These are phyloP conservation scores for Pituophis catenifer DNA, from an alignment of 2,113 vertebrate genomes.

Conservation along the genomic window DNA sequence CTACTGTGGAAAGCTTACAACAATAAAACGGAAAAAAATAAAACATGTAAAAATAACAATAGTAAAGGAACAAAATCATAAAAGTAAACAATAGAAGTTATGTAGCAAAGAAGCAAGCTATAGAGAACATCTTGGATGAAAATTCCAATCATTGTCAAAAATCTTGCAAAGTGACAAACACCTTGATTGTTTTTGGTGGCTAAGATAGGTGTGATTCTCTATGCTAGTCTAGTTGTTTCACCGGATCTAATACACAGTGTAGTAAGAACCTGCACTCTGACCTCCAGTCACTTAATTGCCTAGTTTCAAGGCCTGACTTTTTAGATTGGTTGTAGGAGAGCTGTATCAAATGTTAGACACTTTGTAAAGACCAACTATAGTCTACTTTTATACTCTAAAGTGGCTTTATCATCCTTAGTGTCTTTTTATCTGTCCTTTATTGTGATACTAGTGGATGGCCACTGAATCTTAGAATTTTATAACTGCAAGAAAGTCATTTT, in stretches of 20 bases:
- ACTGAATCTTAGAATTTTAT: background rate
- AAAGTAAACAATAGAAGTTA: background rate
- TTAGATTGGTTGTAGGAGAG: background rate
- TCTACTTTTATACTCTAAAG: background rate
- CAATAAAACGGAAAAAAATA: background rate
- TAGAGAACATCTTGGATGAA: background rate
- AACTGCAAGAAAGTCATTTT: background rate
- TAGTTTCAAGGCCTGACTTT: background rate
- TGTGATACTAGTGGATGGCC: background rate
- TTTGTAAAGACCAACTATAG: background rate
- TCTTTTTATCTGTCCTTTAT: background rate
- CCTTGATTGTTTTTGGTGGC: background rate
- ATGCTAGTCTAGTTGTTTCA: background rate
- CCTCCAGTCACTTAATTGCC: background rate
- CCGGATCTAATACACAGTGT: background rate
- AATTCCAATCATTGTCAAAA: background rate
- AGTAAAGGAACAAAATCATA: background rate
- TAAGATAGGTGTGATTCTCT: background rate
- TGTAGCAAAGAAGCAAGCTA: background rate
- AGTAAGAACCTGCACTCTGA: background rate
- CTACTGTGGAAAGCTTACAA: background rate
- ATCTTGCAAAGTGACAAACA: background rate
- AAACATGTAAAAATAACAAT: background rate
- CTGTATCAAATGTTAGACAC: background rate
- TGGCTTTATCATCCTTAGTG: background rate